phyloP scores from a whole-genome alignment of 2,888 invertebrate genomes.

The Calameuta filiformis region DNA sequence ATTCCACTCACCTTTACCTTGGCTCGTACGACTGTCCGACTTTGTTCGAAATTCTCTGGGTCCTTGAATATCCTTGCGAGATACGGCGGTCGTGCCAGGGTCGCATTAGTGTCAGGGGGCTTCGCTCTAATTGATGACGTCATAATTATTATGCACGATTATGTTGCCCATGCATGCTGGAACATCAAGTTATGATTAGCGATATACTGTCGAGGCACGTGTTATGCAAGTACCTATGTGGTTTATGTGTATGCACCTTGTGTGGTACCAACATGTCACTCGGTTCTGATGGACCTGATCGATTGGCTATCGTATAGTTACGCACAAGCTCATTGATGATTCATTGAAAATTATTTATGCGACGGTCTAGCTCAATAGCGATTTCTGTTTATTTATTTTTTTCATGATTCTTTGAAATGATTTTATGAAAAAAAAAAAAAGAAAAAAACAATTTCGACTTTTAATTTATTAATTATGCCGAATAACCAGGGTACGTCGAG shows the following conservation, averaged over 20 bases:
- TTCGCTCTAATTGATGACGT: conserved; percentile 59
- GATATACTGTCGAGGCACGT: conserved; percentile 42
- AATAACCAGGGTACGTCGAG: too few relatives aligned
- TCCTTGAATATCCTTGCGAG: conserved; percentile 13
- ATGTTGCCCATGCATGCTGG: conserved; percentile 40
- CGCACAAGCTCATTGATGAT: too few relatives aligned
- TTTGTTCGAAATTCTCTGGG: background rate
- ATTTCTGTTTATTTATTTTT: too few relatives aligned
- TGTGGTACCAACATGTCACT: background rate
- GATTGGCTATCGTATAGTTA: too few relatives aligned
- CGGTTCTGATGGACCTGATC: background rate
- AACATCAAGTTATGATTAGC: conserved; percentile 51
- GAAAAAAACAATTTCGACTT: too few relatives aligned
- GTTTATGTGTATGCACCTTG: background rate
- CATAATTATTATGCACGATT: conserved; percentile 63
- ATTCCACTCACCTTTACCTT: too few relatives aligned
- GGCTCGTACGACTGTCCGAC: too few relatives aligned
- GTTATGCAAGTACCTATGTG: conserved; percentile 21
- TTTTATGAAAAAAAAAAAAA: too few relatives aligned
- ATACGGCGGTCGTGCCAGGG: conserved; percentile 40
- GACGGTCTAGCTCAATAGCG: too few relatives aligned
- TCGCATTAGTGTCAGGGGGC: conserved; percentile 56
- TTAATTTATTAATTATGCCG: too few relatives aligned
- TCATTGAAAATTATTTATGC: too few relatives aligned
- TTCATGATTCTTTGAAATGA: too few relatives aligned